Evolutionary conservation across 2,888 invertebrate genomes (phyloP).

Genomic region (Keiferia lycopersicella): DNA sequence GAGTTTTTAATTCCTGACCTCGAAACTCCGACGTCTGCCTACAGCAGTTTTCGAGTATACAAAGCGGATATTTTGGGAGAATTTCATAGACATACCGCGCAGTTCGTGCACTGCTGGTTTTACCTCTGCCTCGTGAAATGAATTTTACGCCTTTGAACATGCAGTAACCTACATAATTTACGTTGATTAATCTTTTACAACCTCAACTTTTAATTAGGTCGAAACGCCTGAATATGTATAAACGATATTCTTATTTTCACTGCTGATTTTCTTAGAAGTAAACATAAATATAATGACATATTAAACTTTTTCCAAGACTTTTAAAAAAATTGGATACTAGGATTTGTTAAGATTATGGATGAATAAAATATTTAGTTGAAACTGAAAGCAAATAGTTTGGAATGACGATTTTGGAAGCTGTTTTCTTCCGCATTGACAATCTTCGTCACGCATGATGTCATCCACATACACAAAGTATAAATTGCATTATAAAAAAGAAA

Average conservation of each 20-base stretch:
- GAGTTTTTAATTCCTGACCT: slow-evolving; percentile 22
- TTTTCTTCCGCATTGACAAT: too few species aligned
- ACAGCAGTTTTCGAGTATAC: slow-evolving; percentile 34
- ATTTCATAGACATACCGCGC: slow-evolving; percentile 38
- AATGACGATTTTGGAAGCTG: too few species aligned
- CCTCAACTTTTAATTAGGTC: background rate
- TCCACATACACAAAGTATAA: background rate
- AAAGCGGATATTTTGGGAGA: slow-evolving; percentile 37
- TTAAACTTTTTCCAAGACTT: too few species aligned
- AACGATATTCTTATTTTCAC: too few species aligned
- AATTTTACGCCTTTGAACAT: background rate
- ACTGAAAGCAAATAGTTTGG: too few species aligned
- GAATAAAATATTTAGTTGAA: too few species aligned
- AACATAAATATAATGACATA: too few species aligned
- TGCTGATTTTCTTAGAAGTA: too few species aligned
- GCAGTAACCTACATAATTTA: slow-evolving; percentile 6
- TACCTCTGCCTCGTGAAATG: background rate
- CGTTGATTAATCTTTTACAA: slow-evolving; percentile 5
- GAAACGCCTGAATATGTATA: too few species aligned
- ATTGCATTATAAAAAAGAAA: background rate
- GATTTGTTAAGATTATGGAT: too few species aligned
- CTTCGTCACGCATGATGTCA: background rate
- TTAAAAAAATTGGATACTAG: too few species aligned
- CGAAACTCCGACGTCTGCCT: slow-evolving; percentile 14
- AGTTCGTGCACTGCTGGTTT: background rate